A percentile compares a stretch with the other conserved stretches of the same genome.
phyloP scores from a whole-genome alignment of 2,797 vertebrate species.

The Sus cebifrons region DNA sequence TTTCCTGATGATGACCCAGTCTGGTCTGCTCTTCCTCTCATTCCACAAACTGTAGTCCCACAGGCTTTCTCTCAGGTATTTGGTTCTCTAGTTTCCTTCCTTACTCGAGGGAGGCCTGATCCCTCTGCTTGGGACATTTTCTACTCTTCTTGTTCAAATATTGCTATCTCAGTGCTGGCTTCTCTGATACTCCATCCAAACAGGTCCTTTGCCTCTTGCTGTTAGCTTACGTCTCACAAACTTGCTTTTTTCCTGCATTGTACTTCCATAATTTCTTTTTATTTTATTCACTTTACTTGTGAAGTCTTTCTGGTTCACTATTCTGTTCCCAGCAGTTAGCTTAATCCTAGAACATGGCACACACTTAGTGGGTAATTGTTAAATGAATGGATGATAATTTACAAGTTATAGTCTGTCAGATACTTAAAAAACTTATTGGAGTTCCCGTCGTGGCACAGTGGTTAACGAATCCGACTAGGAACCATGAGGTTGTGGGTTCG shows the following conservation, averaged over 20 bases:
- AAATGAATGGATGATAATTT: background rate
- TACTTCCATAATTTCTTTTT: background rate
- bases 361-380: background rate
- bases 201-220: background rate
- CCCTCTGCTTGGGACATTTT: background rate
- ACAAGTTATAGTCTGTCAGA: background rate
- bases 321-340: background rate
- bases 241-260: background rate
- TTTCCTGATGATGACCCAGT: background rate
- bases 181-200: background rate
- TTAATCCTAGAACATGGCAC: background rate
- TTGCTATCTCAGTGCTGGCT: too few species aligned
- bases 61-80: background rate
- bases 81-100: background rate
- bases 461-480: too few species aligned
- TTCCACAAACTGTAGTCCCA: background rate
- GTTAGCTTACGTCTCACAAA: background rate
- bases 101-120: background rate
- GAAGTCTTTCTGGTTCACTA: background rate
- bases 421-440: background rate
- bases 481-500: too few species aligned
- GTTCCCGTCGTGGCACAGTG: too few species aligned
- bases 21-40: background rate
- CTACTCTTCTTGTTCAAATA: background rate
- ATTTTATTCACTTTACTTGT: slow-evolving; percentile 22